Conservation (phyloP, 92 coral and sea anemone genomes). For the Scolanthus callimorphus region DNA sequence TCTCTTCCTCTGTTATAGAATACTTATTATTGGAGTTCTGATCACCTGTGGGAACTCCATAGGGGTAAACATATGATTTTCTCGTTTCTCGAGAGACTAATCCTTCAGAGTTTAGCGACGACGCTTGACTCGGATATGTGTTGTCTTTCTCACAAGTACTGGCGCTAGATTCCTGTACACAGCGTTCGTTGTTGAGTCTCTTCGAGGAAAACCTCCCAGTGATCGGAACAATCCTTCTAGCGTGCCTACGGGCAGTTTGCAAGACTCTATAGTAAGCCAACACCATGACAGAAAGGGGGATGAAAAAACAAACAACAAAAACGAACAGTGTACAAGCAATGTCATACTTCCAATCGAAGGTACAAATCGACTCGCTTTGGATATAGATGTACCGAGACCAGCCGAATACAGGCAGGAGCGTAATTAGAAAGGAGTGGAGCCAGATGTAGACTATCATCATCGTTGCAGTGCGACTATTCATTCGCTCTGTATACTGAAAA, state of each 20-base stretch:
- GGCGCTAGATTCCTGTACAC: not conserved
- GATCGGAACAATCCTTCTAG: conserved; percentile 56
- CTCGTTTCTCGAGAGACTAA: conserved; percentile 12
- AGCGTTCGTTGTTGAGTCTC: not conserved
- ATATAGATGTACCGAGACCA: conserved; percentile 71
- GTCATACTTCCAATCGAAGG: conserved; percentile 64
- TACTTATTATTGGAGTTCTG: conserved; percentile 1
- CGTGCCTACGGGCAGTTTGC: conserved; percentile 63
- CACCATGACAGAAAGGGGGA: conserved; percentile 65
- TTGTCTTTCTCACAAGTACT: too few species aligned
- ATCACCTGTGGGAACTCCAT: conserved; percentile 1
- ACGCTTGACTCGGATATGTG: not conserved
- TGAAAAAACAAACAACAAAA: conserved; percentile 71
- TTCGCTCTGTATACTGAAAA: conserved; percentile 62
- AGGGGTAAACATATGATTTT: conserved; percentile 3
- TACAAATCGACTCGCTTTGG: conserved; percentile 75
- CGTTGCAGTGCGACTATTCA: conserved; percentile 58
- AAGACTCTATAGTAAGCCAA: conserved; percentile 56
- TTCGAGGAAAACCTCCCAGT: conserved; percentile 47
- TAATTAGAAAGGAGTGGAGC: conserved; percentile 53
- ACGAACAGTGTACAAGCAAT: conserved; percentile 61
- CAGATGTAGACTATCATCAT: conserved; percentile 69
- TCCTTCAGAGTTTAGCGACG: conserved; percentile 11
- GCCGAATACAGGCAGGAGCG: conserved; percentile 64
- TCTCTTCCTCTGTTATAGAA: not conserved